These are phyloP conservation scores for Chloroceryle amazona DNA, from an alignment of 2,797 vertebrate species.

Conservation along the genomic window DNA sequence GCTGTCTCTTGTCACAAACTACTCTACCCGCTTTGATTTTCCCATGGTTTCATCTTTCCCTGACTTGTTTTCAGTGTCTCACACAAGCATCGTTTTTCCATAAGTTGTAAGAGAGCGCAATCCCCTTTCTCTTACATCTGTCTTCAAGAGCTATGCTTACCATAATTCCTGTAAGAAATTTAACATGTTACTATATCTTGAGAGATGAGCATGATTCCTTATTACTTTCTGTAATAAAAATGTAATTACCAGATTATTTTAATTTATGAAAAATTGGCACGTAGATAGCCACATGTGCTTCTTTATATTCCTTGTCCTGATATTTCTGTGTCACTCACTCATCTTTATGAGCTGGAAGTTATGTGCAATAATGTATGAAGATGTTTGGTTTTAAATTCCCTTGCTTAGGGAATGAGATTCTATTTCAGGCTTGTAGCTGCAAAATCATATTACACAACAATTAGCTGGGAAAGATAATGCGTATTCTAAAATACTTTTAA, in stretches of 20 bases:
- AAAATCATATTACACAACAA: not conserved
- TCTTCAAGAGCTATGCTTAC: not conserved
- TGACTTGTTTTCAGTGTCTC: not conserved
- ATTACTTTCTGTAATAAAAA: not conserved
- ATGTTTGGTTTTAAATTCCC: not conserved
- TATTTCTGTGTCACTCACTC: not conserved
- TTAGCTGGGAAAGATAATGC: not conserved
- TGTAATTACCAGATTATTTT: not conserved
- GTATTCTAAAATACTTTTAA: not conserved
- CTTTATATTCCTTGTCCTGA: not conserved
- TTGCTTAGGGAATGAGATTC: not conserved
- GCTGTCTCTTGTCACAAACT: slow-evolving; percentile 48
- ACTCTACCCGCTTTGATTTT: slow-evolving; percentile 51
- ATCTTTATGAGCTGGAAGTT: not conserved
- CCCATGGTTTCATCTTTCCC: slow-evolving; percentile 49
- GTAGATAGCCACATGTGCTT: not conserved
- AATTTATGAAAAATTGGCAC: not conserved
- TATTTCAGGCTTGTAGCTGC: not conserved
- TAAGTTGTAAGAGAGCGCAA: not conserved
- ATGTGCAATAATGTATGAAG: not conserved
- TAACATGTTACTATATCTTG: not conserved
- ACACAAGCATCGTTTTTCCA: not conserved
- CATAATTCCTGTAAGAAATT: not conserved
- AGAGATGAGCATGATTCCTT: not conserved
- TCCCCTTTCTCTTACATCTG: not conserved